Evolutionary conservation across 2,113 vertebrate genomes (phyloP).

Genomic region (Hepsetus odoe): DNA sequence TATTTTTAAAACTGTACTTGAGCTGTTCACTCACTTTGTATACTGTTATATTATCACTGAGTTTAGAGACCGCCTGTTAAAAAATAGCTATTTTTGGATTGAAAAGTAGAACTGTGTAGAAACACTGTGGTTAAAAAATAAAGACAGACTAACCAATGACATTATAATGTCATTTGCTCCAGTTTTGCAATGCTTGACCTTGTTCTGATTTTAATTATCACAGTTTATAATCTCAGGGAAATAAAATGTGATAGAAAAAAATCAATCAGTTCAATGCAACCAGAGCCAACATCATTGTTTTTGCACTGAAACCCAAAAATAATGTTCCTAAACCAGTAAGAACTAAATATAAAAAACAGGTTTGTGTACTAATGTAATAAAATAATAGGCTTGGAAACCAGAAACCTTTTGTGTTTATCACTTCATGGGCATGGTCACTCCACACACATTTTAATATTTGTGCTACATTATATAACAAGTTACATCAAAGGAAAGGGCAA

Average conservation of each 20-base stretch:
- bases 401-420: too few species aligned
- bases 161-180: background rate
- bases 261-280: too few species aligned
- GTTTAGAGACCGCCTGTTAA: background rate
- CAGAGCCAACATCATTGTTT: too few species aligned
- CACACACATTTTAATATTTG: too few species aligned
- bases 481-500: too few species aligned
- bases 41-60: background rate
- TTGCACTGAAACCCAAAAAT: too few species aligned
- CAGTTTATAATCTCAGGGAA: background rate
- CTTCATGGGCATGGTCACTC: too few species aligned
- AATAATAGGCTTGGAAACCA: conserved; percentile 3
- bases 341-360: too few species aligned
- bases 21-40: background rate
- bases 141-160: background rate
- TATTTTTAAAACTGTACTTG: background rate
- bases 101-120: background rate
- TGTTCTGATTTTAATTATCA: background rate
- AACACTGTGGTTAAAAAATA: background rate
- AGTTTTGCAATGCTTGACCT: background rate
- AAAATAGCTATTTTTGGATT: background rate
- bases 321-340: too few species aligned
- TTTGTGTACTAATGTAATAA: background rate
- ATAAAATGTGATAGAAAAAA: too few species aligned
- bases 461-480: too few species aligned